Evolutionary conservation across 2,113 vertebrate species (phyloP).

Genomic region (Quiscalus mexicanus): DNA sequence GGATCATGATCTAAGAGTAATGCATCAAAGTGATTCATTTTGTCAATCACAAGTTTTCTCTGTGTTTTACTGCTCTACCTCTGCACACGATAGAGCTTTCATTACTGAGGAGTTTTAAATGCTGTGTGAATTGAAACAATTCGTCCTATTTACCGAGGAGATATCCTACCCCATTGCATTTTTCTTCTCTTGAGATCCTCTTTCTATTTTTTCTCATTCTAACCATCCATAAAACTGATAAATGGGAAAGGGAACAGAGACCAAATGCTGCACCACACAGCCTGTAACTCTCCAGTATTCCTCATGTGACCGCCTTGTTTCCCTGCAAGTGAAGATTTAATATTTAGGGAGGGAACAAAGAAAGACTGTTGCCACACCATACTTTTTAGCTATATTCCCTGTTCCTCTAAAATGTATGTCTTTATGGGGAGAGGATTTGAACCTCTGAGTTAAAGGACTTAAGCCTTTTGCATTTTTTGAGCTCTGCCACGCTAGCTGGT

Average conservation of each 20-base stretch:
- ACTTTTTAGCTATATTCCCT: not conserved
- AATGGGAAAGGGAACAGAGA: not conserved
- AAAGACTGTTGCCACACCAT: not conserved
- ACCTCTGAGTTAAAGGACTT: too few relatives aligned
- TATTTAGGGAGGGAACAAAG: not conserved
- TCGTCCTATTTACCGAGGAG: not conserved
- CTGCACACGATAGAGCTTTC: not conserved
- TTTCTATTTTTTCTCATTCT: not conserved
- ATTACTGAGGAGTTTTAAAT: not conserved
- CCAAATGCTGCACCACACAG: not conserved
- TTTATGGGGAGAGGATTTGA: not conserved
- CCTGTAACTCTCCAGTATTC: not conserved
- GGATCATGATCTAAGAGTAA: not conserved
- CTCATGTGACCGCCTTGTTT: not conserved
- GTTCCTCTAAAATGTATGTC: not conserved
- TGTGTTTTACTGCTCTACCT: not conserved
- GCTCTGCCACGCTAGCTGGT: too few relatives aligned
- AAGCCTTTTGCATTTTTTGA: too few relatives aligned
- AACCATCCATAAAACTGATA: not conserved
- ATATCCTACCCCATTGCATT: not conserved
- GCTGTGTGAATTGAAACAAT: not conserved
- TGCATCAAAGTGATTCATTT: not conserved
- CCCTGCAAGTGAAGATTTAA: not conserved
- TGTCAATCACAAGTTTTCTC: not conserved
- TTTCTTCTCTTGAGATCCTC: not conserved